Evolutionary conservation across 2,888 invertebrate genomes (phyloP).

Genomic region (Amblyjoppa fuscipennis): DNA sequence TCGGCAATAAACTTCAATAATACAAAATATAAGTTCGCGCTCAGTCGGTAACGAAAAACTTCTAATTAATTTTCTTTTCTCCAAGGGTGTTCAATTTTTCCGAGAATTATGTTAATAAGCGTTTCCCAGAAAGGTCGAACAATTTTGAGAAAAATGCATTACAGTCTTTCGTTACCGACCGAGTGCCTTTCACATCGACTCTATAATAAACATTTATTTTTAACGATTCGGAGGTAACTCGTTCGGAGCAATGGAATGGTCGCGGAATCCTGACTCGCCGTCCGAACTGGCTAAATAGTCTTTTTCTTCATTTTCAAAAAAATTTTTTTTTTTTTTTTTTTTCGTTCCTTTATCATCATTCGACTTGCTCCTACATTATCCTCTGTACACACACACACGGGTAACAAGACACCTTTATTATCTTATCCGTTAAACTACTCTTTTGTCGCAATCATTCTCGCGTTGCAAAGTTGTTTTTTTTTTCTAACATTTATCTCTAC

Average conservation of each 20-base stretch:
- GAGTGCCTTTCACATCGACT: not conserved
- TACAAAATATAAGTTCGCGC: not conserved
- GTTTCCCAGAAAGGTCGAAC: not conserved
- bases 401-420: constrained; percentile 69
- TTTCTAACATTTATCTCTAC: constrained; percentile 47
- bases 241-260: not conserved
- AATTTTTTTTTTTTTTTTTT: constrained; percentile 26
- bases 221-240: not conserved
- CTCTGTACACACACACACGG: constrained; percentile 55
- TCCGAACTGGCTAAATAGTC: constrained; percentile 9
- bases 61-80: not conserved
- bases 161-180: too few relatives aligned
- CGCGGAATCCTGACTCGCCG: not conserved
- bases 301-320: not conserved
- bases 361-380: constrained; percentile 25
- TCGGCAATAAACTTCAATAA: not conserved
- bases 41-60: not conserved
- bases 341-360: not conserved
- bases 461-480: constrained; percentile 17
- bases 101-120: not conserved
- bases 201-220: not conserved
- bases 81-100: not conserved
- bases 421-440: constrained; percentile 25
- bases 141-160: not conserved
- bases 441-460: constrained; percentile 31